A percentile compares a stretch with the other conserved stretches of the same genome.
phyloP scores from a whole-genome alignment of 2,113 vertebrate genomes.

The Empidonax alnorum region DNA sequence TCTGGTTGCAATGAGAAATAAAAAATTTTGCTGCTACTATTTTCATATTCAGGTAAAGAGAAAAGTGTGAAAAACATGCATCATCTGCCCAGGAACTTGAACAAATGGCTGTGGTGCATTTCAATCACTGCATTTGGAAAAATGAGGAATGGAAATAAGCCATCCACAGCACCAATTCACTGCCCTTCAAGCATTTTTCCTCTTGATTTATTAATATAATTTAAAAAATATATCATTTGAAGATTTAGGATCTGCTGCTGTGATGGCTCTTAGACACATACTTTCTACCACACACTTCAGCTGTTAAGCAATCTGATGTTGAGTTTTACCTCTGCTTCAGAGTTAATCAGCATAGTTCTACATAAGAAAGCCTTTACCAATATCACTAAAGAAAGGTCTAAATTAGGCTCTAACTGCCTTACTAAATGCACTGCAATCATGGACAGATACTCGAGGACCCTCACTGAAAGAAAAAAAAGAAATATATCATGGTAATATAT shows the following conservation, averaged over 20 bases:
- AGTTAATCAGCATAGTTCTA: not conserved
- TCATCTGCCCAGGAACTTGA: not conserved
- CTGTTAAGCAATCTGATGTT: not conserved
- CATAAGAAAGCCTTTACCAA: not conserved
- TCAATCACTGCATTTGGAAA: not conserved
- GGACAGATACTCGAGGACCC: not conserved
- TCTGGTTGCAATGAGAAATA: not conserved
- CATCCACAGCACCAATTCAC: not conserved
- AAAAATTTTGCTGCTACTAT: not conserved
- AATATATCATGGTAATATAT: not conserved
- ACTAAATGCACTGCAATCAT: not conserved
- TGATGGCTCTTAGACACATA: not conserved
- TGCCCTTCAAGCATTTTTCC: not conserved
- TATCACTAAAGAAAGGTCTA: not conserved
- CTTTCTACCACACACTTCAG: not conserved
- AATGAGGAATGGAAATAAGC: not conserved
- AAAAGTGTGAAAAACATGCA: not conserved
- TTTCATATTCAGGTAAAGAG: not conserved
- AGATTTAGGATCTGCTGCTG: not conserved
- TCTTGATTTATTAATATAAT: not conserved
- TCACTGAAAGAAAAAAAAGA: not conserved
- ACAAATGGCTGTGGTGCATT: accelerated
- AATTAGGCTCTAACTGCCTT: not conserved
- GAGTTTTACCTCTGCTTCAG: not conserved
- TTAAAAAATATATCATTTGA: not conserved